Evolutionary conservation across 2,797 vertebrate genomes (phyloP), one percentile per base, ranked within the genome.

Genomic region (Ctenopoma multispine): DNA sequence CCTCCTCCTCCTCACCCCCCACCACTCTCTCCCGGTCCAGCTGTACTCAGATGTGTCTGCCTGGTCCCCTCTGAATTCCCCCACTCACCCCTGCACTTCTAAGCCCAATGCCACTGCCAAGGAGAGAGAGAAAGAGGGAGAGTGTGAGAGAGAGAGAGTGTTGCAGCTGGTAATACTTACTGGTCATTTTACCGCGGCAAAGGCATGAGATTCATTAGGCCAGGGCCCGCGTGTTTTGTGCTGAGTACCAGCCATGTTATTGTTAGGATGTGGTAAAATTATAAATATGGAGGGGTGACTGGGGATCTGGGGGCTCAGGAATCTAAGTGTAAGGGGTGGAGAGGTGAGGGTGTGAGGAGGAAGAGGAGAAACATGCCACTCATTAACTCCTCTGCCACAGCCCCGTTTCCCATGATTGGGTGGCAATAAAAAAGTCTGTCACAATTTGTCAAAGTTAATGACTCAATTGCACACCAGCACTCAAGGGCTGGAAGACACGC

Each of bases 251-350:
- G 95, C 95, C 95, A 92, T 98, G 97, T 98, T 99, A 97, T 98
- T 97, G 96, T 98, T 97, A 97, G 97, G 97, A 98, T 98, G 97
- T 98, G 97, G 97, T 97, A 96, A 97, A 98, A 97, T 96, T 95
- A 97, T 96, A 97, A 96, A 96, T 97, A 95, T 96, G 95, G 95
- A 95, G 94, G 94, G 94, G 93, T 94, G 92, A 91, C 75, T 3
- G 63, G 78, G 65, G 69, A 53, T 75, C 77, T 58, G 62, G 77
- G 70, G 74, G 69, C 91, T 92, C 91, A 94, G 93, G 94, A 95
- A 94, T 95, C 94, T 94, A 92, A 94, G 94, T 94, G 94, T 94
- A 95, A 94, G 92, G 68, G 55, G 21, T 61, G 63, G 77, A 54
- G 84, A 93, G 61, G 78, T 41, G 43, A 41, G 54, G 40, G 69